Evolutionary conservation across 1,140 invertebrate genomes (phyloP).

Genomic region (Diachasmimorpha longicaudata): DNA sequence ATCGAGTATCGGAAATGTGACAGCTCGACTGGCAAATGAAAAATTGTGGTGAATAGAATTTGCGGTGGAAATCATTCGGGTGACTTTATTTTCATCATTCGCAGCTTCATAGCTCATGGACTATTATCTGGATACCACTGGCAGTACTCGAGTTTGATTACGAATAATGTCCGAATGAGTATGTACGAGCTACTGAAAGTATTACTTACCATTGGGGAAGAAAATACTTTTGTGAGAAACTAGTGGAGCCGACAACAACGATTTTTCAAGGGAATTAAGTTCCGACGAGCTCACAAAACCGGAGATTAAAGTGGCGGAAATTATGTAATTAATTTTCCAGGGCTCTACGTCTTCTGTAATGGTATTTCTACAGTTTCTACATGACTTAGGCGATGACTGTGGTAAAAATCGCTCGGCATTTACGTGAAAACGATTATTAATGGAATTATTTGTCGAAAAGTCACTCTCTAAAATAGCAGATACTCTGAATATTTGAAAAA

Average conservation of each 20-base stretch:
- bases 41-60: background rate
- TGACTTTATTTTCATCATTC: background rate
- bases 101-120: background rate
- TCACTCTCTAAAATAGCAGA: too few relatives aligned
- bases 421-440: background rate
- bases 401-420: background rate
- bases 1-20: background rate
- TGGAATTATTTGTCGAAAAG: too few relatives aligned
- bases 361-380: background rate
- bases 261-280: slow-evolving; percentile 17
- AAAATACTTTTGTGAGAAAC: background rate
- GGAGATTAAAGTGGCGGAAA: slow-evolving; percentile 28
- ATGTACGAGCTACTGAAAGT: too few relatives aligned
- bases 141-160: too few relatives aligned
- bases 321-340: background rate
- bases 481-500: too few relatives aligned
- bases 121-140: background rate
- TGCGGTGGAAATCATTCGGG: background rate
- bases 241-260: background rate
- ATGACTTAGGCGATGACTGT: background rate
- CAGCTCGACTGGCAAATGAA: background rate
- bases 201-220: background rate
- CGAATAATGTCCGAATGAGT: too few relatives aligned
- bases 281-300: slow-evolving; percentile 24
- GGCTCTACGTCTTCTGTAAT: background rate